These are phyloP conservation scores for Kryptopterus vitreolus DNA, from an alignment of 2,797 vertebrate species.

Conservation along the genomic window DNA sequence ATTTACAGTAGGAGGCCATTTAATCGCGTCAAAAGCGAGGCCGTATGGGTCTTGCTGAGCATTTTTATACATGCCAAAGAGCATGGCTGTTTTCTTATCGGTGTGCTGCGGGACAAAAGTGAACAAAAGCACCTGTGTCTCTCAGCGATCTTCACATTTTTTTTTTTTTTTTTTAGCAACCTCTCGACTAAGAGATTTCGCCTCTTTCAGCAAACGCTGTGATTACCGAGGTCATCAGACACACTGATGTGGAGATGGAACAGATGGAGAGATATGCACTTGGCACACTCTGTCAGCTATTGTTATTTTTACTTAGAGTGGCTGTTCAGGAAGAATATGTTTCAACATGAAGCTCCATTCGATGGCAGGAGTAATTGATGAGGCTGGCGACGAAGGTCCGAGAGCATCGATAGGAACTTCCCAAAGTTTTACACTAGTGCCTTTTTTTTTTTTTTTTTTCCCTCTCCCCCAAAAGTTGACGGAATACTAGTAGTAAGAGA, in stretches of 20 bases:
- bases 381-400: constrained; percentile 26
- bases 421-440: neutral
- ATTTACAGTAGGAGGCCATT: neutral
- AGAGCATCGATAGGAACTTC: neutral
- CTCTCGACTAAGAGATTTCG: constrained; percentile 12
- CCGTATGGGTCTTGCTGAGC: neutral
- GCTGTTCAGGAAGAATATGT: constrained; percentile 4
- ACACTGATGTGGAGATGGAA: constrained; percentile 11
- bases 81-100: neutral
- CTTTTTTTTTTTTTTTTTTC: no score
- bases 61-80: neutral
- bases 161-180: no score
- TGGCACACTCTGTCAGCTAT: neutral
- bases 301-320: constrained; percentile 27
- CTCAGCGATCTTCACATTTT: neutral
- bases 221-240: constrained; percentile 19
- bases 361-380: constrained; percentile 65
- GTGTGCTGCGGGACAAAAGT: neutral
- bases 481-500: no score
- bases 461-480: no score
- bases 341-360: neutral
- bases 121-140: neutral
- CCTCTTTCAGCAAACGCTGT: neutral
- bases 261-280: constrained; percentile 23
- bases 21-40: neutral